Percentiles rank a stretch among this genome's conserved stretches.
Conservation (phyloP, 2,113 vertebrate species). For the Trachemys scripta region DNA sequence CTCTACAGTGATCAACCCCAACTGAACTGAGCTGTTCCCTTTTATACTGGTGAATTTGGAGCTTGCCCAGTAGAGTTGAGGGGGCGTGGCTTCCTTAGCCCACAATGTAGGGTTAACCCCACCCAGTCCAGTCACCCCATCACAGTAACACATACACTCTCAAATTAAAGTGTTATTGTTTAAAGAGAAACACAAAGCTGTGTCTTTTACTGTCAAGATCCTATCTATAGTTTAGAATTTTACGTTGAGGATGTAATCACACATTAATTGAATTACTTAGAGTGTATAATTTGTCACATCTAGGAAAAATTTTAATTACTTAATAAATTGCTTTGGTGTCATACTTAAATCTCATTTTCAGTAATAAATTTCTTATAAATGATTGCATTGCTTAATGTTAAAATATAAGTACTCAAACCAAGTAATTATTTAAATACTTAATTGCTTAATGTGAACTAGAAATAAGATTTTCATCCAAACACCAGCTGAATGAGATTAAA, state of each 20-base stretch:
- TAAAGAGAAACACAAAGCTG: background rate
- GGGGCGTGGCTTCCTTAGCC: too few relatives aligned
- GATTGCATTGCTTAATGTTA: constrained; percentile 27
- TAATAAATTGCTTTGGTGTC: constrained; percentile 59
- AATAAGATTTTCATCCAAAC: background rate
- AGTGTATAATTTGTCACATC: constrained; percentile 53
- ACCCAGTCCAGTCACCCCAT: too few relatives aligned
- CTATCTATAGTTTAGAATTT: background rate
- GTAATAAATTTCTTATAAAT: constrained; percentile 51
- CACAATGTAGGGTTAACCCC: too few relatives aligned
- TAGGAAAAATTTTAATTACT: constrained; percentile 56
- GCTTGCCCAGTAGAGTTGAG: too few relatives aligned
- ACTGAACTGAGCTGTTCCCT: too few relatives aligned
- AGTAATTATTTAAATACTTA: constrained; percentile 58
- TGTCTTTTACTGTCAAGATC: background rate
- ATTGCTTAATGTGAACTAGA: constrained; percentile 24
- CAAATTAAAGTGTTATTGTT: background rate
- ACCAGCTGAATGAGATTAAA: background rate
- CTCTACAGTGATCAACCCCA: too few relatives aligned
- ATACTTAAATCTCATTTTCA: constrained; percentile 43
- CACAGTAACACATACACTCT: background rate
- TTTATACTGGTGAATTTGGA: too few relatives aligned
- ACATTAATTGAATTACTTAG: constrained; percentile 66
- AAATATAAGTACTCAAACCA: constrained; percentile 38
- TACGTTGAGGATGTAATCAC: constrained; percentile 18